Conservation (phyloP, 2,888 invertebrate genomes). For the Arge pagana region DNA sequence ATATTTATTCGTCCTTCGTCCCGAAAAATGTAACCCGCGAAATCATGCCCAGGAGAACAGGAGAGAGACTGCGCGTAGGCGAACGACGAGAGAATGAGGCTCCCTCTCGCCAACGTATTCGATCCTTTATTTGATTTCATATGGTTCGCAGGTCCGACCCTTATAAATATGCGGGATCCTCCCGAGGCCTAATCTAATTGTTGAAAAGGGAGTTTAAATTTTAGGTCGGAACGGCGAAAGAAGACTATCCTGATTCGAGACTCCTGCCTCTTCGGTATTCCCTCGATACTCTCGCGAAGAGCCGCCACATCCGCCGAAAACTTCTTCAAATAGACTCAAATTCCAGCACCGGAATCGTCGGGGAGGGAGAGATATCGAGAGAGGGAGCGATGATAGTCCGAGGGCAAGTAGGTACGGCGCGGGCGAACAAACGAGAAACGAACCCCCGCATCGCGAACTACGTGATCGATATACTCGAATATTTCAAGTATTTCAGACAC, state of each 20-base stretch:
- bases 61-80: neutral
- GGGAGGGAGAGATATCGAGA: too few species aligned
- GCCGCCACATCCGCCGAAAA: too few species aligned
- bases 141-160: slow-evolving; percentile 26
- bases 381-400: too few species aligned
- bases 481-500: too few species aligned
- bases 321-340: too few species aligned
- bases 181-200: slow-evolving; percentile 26
- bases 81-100: slow-evolving; percentile 2
- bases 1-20: slow-evolving; percentile 12
- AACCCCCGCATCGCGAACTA: too few species aligned
- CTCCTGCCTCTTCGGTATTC: too few species aligned
- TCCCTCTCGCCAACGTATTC: slow-evolving; percentile 26
- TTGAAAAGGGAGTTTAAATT: slow-evolving; percentile 19
- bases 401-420: too few species aligned
- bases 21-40: slow-evolving; percentile 6
- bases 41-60: slow-evolving; percentile 11
- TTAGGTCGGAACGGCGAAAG: slow-evolving; percentile 1
- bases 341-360: too few species aligned
- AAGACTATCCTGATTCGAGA: slow-evolving; percentile 7
- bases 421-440: too few species aligned
- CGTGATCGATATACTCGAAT: too few species aligned
- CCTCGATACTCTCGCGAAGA: too few species aligned
- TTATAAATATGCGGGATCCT: slow-evolving; percentile 31
- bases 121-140: slow-evolving; percentile 30